Conservation (phyloP, 2,888 invertebrate species). For the Eristalis tenax region DNA sequence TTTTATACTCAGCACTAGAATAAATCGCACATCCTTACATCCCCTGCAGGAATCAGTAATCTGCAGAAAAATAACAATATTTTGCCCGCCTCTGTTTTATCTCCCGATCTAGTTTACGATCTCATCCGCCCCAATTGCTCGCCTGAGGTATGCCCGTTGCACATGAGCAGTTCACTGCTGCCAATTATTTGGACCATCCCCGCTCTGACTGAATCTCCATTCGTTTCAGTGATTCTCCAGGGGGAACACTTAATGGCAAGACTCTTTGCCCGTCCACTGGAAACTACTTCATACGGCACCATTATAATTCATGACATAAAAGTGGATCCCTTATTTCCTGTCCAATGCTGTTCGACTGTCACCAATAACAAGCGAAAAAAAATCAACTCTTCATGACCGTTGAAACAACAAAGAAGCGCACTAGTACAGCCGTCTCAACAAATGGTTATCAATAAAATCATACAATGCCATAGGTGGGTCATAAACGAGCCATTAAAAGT, state of each 20-base stretch:
- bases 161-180: not conserved
- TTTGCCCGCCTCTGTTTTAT: not conserved
- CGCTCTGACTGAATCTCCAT: not conserved
- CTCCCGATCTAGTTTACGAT: not conserved
- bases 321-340: not conserved
- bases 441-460: slow-evolving; percentile 64
- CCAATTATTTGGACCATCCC: not conserved
- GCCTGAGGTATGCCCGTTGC: not conserved
- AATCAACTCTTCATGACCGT: slow-evolving; percentile 13
- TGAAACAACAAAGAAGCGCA: not conserved
- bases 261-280: not conserved
- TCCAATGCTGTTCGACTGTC: not conserved
- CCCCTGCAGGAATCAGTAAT: not conserved
- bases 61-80: not conserved
- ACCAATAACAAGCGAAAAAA: not conserved
- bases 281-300: slow-evolving; percentile 53
- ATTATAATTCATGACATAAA: slow-evolving; percentile 46
- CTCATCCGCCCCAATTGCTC: not conserved
- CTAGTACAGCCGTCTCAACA: slow-evolving; percentile 4
- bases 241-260: not conserved
- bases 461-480: slow-evolving; percentile 61
- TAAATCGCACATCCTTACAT: not conserved
- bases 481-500: slow-evolving; percentile 56
- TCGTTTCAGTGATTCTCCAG: not conserved
- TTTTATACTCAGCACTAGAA: not conserved